phyloP scores from a whole-genome alignment of 1,140 invertebrate genomes.

The Drosophila erecta region DNA sequence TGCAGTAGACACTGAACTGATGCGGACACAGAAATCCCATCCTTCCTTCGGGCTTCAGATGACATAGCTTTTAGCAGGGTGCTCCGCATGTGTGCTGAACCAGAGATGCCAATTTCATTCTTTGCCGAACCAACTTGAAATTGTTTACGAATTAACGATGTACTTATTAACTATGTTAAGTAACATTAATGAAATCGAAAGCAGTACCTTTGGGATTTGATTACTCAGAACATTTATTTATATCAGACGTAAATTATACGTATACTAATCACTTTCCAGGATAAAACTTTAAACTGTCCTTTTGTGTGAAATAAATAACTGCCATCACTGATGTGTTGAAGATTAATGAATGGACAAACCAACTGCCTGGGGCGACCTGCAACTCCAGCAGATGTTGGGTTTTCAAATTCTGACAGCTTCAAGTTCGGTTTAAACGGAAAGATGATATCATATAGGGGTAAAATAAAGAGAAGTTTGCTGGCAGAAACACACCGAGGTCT shows the following conservation, averaged over 20 bases:
- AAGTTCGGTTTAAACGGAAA: conserved; percentile 37
- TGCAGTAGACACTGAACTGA: conserved; percentile 30
- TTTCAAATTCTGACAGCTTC: conserved; percentile 36
- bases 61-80: conserved; percentile 13
- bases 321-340: conserved; percentile 29
- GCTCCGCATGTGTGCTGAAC: conserved; percentile 4
- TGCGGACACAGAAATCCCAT: conserved; percentile 24
- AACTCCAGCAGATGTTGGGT: conserved; percentile 30
- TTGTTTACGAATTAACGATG: no score
- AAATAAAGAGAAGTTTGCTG: conserved; percentile 14
- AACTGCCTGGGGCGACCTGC: conserved; percentile 16
- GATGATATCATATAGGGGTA: conserved; percentile 39
- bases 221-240: background rate
- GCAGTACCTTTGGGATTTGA: no score
- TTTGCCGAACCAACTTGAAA: background rate
- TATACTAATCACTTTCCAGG: background rate
- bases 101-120: conserved; percentile 18
- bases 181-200: no score
- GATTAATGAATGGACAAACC: conserved; percentile 50
- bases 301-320: background rate
- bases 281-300: background rate
- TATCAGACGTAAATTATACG: no score
- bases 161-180: no score
- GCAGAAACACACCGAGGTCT: background rate
- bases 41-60: conserved; percentile 21